Conservation (phyloP, 1,140 invertebrate genomes). For the Microplitis demolitor region DNA sequence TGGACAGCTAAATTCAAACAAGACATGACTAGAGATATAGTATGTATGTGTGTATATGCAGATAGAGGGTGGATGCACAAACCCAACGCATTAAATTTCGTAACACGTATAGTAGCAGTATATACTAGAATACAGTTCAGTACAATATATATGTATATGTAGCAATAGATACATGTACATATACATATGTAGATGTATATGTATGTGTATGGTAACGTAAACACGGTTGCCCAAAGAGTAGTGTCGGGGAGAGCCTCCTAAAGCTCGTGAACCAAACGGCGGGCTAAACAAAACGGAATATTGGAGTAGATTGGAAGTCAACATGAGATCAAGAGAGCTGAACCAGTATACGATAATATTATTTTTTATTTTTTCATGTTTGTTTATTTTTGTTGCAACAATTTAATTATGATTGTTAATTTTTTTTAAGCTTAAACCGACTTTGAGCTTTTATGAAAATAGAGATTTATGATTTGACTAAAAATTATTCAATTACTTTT, state of each 20-base stretch:
- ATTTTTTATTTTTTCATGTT: not conserved
- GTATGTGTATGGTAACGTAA: not conserved
- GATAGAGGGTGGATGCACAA: conserved; percentile 8
- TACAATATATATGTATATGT: too few relatives aligned
- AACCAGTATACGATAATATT: not conserved
- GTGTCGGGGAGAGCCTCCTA: not conserved
- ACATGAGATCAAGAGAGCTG: not conserved
- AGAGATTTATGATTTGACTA: too few relatives aligned
- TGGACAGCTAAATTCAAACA: conserved; percentile 27
- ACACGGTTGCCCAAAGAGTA: conserved; percentile 12
- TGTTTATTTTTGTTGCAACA: not conserved
- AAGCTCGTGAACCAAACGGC: conserved; percentile 3
- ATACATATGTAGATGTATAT: too few relatives aligned
- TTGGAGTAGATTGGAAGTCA: not conserved
- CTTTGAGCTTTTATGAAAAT: too few relatives aligned
- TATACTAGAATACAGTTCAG: too few relatives aligned
- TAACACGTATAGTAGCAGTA: not conserved
- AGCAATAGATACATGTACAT: too few relatives aligned
- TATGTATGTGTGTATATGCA: conserved; percentile 7
- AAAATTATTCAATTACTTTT: too few relatives aligned
- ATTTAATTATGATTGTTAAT: not conserved
- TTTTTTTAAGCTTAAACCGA: too few relatives aligned
- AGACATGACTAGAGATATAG: conserved; percentile 10
- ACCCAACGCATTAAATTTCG: conserved; percentile 20
- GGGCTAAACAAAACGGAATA: conserved; percentile 10